These are phyloP conservation scores for Heterodera carotae DNA, from an alignment of 1,140 invertebrate genomes.

Conservation along the genomic window DNA sequence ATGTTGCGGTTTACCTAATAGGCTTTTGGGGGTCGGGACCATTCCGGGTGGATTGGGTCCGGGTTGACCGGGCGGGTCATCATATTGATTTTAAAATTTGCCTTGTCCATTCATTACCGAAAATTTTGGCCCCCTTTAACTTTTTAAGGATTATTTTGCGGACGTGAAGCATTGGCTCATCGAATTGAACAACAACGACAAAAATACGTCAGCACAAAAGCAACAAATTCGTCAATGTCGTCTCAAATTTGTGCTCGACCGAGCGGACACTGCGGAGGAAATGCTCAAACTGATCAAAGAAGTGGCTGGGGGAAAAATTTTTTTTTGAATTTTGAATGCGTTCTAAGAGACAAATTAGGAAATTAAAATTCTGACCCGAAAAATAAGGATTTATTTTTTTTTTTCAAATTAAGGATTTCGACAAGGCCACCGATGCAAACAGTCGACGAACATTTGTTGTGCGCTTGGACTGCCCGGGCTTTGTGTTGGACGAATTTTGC, in stretches of 20 bases:
- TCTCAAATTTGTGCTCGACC: constrained; percentile 22
- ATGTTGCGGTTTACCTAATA: too few relatives aligned
- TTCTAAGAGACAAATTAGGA: too few relatives aligned
- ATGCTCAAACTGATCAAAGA: constrained; percentile 24
- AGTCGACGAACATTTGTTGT: constrained; percentile 8
- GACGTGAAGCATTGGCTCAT: constrained; percentile 15
- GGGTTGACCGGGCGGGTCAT: too few relatives aligned
- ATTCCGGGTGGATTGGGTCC: too few relatives aligned
- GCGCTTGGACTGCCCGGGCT: constrained; percentile 18
- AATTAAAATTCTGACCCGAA: too few relatives aligned
- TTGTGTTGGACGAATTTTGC: constrained; percentile 3
- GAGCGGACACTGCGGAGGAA: constrained; percentile 21
- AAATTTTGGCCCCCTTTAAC: too few relatives aligned
- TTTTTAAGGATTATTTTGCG: neutral
- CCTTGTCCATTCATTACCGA: too few relatives aligned
- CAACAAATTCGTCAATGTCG: neutral
- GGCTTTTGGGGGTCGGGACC: too few relatives aligned
- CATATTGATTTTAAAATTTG: too few relatives aligned
- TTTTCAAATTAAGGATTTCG: neutral
- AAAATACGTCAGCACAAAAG: neutral
- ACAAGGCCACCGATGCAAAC: neutral
- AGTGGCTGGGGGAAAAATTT: neutral
- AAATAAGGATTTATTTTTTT: neutral
- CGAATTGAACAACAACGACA: neutral
- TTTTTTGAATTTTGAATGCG: neutral